Base-by-base conservation (phyloP, 1,140 invertebrate genomes). In the Lepidurus couesii region DNA sequence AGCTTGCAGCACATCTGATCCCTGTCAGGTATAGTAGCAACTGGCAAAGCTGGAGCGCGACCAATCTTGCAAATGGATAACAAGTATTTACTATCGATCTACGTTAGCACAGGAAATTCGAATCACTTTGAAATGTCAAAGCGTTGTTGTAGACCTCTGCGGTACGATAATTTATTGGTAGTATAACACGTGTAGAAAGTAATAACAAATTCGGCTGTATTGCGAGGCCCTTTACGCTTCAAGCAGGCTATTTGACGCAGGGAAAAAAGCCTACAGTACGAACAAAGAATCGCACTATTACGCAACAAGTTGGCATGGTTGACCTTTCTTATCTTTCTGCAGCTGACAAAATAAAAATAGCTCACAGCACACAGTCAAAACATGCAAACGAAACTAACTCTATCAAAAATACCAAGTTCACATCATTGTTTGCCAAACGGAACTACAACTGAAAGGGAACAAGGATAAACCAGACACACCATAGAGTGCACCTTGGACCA, bases 291-390 rank as follows among this genome's bases (percentile, higher is more conserved):
- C 53, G 53, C 53, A 65, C 53, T 13, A 13, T 13, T n/a, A 65
- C 13, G 53, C n/a, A 9, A 65, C 53, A 65, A 65, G 53, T 65
- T 16, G 53, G 53, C 8, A 13, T 7, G 13, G 34, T 34, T 34
- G 34, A 34, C 34, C 34, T 34, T 34, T 34, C 13, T 1, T 13
- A 21, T 16, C 53, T 13, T 65, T 65, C 53, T n/a, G 53, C 13
- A 65, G 53, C 53, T 65, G 53, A 65, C 3, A 65, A 21, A 7
- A n/a, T 65, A 16, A 65, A 13, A 65, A 65, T 65, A 65, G 13
- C n/a, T 65, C 53, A 65, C 53, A 65, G 53, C 53, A 65, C 53
- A 65, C 53, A 65, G 53, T 7, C 53, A 65, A 65, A 65, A n/a
- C 53, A 65, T 65, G 53, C 53, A 65, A 65, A 65, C 9, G 45